Conservation (phyloP, 2,113 vertebrate genomes). For the Tragelaphus buxtoni region DNA sequence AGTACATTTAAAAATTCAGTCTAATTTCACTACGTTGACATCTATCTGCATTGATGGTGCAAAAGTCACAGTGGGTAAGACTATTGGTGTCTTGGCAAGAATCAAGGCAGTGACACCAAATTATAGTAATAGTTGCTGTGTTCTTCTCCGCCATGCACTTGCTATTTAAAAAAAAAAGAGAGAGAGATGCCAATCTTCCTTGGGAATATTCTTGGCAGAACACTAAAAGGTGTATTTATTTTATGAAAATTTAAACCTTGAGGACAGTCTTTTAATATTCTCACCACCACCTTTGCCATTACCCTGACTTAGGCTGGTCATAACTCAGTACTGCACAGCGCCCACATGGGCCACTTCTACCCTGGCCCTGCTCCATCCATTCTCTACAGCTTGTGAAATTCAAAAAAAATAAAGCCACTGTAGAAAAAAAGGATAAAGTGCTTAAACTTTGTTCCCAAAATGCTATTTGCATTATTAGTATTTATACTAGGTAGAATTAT, state of each 20-base stretch:
- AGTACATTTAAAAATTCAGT: neutral
- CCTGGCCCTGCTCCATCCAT: neutral
- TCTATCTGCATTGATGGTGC: neutral
- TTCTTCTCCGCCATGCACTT: neutral
- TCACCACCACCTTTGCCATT: neutral
- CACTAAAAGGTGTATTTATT: neutral
- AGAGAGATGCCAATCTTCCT: neutral
- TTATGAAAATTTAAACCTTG: neutral
- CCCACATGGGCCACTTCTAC: neutral
- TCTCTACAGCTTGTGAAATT: neutral
- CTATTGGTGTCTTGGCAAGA: neutral
- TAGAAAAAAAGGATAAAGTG: neutral
- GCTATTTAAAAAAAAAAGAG: neutral
- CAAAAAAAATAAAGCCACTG: neutral
- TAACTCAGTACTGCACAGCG: neutral
- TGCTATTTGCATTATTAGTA: neutral
- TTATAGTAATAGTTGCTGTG: neutral
- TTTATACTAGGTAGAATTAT: neutral
- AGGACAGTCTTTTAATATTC: neutral
- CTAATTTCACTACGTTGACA: neutral
- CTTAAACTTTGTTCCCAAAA: neutral
- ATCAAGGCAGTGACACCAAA: neutral
- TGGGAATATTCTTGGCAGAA: neutral
- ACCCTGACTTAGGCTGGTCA: neutral
- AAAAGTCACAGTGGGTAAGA: neutral